phyloP scores from a whole-genome alignment of 2,797 vertebrate genomes.

The Diceros bicornis region DNA sequence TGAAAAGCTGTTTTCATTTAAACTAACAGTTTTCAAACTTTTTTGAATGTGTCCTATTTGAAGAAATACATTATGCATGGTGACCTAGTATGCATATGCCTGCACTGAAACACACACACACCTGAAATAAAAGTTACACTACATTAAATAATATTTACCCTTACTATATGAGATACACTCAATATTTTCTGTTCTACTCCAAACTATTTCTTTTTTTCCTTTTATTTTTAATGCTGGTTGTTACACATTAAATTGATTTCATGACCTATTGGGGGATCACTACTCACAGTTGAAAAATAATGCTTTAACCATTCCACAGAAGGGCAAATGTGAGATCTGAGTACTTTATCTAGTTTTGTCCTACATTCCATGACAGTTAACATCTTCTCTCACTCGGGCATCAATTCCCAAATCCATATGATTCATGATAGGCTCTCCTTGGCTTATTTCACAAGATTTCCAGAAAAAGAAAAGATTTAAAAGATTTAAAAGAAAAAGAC shows the following conservation, averaged over 20 bases:
- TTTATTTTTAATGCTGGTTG: neutral
- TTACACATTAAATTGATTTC: slow-evolving; percentile 38
- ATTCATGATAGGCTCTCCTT: neutral
- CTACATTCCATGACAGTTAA: neutral
- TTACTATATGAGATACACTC: neutral
- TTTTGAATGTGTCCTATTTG: neutral
- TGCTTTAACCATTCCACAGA: neutral
- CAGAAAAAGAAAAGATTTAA: neutral
- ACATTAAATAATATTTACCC: neutral
- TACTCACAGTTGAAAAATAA: neutral
- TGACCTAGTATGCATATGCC: neutral
- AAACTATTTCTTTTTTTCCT: neutral
- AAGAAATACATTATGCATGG: slow-evolving; percentile 30
- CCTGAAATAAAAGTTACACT: slow-evolving; percentile 6
- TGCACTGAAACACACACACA: neutral
- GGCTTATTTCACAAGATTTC: slow-evolving; percentile 40
- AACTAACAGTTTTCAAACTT: slow-evolving; percentile 55
- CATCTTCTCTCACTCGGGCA: neutral
- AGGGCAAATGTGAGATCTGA: neutral
- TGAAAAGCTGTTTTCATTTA: slow-evolving; percentile 43
- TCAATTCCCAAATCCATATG: neutral
- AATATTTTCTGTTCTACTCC: neutral
- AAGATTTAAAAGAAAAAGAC: slow-evolving; percentile 33
- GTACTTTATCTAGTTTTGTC: neutral
- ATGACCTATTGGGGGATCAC: neutral